Conservation (phyloP, 2,888 invertebrate species). For the Pyrochroa serraticornis region DNA sequence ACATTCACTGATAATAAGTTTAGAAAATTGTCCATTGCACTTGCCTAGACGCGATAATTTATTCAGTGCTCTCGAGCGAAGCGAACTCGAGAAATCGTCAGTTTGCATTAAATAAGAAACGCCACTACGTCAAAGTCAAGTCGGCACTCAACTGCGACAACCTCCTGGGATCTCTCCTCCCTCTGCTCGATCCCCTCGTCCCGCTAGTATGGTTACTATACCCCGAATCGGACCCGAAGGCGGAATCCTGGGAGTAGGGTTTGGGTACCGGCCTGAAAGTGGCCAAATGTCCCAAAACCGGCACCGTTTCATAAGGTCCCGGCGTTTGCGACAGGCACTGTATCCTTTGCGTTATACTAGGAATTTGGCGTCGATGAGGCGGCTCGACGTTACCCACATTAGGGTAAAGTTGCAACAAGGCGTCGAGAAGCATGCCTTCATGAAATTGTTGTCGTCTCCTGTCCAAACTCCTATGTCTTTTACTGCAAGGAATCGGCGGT, state of each 20-base stretch:
- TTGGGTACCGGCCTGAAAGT: conserved; percentile 68
- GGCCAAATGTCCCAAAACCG: conserved; percentile 68
- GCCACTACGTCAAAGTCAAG: conserved; percentile 52
- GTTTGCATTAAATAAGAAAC: not conserved
- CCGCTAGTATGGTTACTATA: conserved; percentile 83
- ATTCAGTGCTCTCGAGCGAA: not conserved
- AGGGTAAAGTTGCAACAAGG: conserved; percentile 73
- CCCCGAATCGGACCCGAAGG: conserved; percentile 84
- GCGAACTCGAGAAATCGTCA: not conserved
- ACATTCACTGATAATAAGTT: not conserved
- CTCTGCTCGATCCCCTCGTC: conserved; percentile 54
- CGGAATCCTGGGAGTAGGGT: conserved; percentile 74
- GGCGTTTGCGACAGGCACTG: conserved; percentile 55
- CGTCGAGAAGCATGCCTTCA: conserved; percentile 80
- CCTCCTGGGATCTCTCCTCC: conserved; percentile 53
- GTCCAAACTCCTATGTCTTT: conserved; percentile 60
- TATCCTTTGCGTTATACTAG: conserved; percentile 56
- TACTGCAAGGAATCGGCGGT: conserved; percentile 62
- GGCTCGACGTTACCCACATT: conserved; percentile 71
- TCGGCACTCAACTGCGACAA: conserved; percentile 58
- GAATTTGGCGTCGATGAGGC: conserved; percentile 54
- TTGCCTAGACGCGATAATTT: not conserved
- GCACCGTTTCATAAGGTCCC: conserved; percentile 72
- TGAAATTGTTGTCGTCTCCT: conserved; percentile 76
- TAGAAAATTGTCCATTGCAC: conserved; percentile 15